phyloP scores from a whole-genome alignment of 2,888 invertebrate genomes.

The Clivina fossor region DNA sequence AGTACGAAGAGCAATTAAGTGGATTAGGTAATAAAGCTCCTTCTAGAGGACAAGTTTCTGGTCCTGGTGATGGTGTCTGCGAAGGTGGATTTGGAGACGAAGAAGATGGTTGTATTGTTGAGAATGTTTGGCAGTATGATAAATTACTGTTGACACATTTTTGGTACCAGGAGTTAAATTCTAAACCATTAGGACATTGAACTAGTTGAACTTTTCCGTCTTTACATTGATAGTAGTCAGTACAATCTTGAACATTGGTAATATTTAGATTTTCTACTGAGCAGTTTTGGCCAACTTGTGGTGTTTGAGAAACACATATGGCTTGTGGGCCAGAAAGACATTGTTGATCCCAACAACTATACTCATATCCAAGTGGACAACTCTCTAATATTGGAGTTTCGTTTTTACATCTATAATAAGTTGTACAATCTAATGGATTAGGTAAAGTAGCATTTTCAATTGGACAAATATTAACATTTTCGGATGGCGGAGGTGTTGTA shows the following conservation, averaged over 20 bases:
- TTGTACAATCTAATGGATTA: conserved; percentile 6
- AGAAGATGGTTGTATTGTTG: conserved; percentile 11
- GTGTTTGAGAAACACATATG: neutral
- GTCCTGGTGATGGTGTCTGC: neutral
- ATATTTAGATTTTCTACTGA: neutral
- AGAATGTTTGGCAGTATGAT: conserved; percentile 4
- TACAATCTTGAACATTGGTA: neutral
- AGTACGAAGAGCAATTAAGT: conserved; percentile 19
- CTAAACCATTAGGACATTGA: conserved; percentile 1
- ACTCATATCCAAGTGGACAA: conserved; percentile 7
- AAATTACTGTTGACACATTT: neutral
- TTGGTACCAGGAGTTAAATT: conserved; percentile 10
- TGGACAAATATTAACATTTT: conserved; percentile 10
- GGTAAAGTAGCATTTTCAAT: conserved; percentile 6
- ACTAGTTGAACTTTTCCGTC: neutral
- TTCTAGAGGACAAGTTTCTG: conserved; percentile 5
- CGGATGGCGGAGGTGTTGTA: neutral
- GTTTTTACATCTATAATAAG: conserved; percentile 10
- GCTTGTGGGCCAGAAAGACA: conserved; percentile 5
- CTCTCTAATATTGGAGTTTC: neutral
- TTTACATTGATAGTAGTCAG: conserved; percentile 5
- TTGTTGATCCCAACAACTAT: conserved; percentile 24
- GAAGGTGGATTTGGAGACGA: neutral
- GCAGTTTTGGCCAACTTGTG: neutral
- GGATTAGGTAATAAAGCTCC: conserved; percentile 22